phyloP scores from a whole-genome alignment of 1,140 invertebrate species.

The Zaprionus taronus region DNA sequence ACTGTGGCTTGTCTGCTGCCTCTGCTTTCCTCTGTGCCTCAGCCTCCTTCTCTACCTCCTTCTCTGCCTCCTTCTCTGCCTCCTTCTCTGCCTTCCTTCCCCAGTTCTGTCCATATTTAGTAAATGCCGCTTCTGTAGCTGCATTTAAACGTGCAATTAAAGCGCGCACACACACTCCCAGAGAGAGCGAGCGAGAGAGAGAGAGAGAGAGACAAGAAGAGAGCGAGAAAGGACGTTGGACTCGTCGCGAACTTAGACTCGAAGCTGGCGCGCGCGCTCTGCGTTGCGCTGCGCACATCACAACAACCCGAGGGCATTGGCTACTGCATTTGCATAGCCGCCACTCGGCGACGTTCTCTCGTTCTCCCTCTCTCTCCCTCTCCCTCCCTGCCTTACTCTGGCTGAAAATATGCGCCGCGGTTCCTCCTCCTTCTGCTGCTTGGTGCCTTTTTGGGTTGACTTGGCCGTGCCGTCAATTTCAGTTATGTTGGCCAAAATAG shows the following conservation, averaged over 20 bases:
- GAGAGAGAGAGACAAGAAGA: not conserved
- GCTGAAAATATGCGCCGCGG: conserved; percentile 16
- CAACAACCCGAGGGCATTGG: conserved; percentile 84
- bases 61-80: not conserved
- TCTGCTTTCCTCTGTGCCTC: not conserved
- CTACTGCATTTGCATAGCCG: conserved; percentile 84
- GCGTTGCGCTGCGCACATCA: conserved; percentile 62
- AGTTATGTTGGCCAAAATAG: conserved; percentile 59
- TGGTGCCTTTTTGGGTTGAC: conserved; percentile 32
- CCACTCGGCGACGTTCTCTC: conserved; percentile 46
- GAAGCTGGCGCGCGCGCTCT: conserved; percentile 46
- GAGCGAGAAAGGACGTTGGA: conserved; percentile 30
- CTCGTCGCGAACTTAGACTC: conserved; percentile 19
- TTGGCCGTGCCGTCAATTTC: conserved; percentile 55
- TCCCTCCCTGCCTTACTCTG: not conserved
- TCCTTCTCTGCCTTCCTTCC: not conserved
- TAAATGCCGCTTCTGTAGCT: conserved; percentile 81
- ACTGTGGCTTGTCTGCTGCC: too few species aligned
- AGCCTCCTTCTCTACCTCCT: not conserved
- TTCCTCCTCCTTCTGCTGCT: conserved; percentile 8
- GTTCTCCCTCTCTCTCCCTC: not conserved
- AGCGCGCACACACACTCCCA: conserved; percentile 53
- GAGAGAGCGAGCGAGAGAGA: not conserved
- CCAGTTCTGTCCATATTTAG: conserved; percentile 73
- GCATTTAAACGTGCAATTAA: conserved; percentile 82